Conservation (phyloP, 2,797 vertebrate species). For the Huso huso region DNA sequence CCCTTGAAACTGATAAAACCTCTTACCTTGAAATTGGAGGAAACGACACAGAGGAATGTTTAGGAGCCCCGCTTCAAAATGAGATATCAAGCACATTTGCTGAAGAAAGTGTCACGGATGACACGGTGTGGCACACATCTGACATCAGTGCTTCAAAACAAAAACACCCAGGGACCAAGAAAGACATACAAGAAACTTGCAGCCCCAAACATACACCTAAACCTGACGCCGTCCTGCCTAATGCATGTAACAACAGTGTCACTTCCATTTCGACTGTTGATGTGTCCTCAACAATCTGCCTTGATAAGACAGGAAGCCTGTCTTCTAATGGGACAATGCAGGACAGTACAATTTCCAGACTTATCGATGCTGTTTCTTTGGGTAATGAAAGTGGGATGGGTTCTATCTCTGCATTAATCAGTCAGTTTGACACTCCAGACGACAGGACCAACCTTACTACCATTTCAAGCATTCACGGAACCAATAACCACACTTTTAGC, state of each 20-base stretch:
- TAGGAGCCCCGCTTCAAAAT: slow-evolving; percentile 42
- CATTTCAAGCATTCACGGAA: slow-evolving; percentile 26
- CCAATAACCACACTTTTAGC: slow-evolving; percentile 24
- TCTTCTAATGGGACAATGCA: slow-evolving; percentile 54
- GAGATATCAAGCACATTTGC: slow-evolving; percentile 21
- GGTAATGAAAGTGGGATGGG: slow-evolving; percentile 65
- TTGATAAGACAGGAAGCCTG: slow-evolving; percentile 35
- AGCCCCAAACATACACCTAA: slow-evolving; percentile 9
- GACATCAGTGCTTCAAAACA: too few relatives aligned
- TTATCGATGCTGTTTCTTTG: slow-evolving; percentile 80
- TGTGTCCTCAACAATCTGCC: slow-evolving; percentile 28
- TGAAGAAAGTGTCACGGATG: slow-evolving; percentile 20
- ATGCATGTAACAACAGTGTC: slow-evolving; percentile 11
- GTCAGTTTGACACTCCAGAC: slow-evolving; percentile 62
- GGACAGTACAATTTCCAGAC: slow-evolving; percentile 78
- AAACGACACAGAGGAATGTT: slow-evolving; percentile 29
- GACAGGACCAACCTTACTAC: slow-evolving; percentile 41
- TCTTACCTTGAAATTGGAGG: slow-evolving; percentile 51
- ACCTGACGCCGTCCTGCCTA: slow-evolving; percentile 20
- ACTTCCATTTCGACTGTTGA: slow-evolving; percentile 41
- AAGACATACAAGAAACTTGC: background rate
- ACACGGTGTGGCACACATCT: too few relatives aligned
- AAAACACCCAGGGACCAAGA: background rate
- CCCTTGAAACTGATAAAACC: slow-evolving; percentile 34
- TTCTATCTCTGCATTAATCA: slow-evolving; percentile 77